phyloP scores from a whole-genome alignment of 2,797 vertebrate genomes.

The Austrolebias charrua region DNA sequence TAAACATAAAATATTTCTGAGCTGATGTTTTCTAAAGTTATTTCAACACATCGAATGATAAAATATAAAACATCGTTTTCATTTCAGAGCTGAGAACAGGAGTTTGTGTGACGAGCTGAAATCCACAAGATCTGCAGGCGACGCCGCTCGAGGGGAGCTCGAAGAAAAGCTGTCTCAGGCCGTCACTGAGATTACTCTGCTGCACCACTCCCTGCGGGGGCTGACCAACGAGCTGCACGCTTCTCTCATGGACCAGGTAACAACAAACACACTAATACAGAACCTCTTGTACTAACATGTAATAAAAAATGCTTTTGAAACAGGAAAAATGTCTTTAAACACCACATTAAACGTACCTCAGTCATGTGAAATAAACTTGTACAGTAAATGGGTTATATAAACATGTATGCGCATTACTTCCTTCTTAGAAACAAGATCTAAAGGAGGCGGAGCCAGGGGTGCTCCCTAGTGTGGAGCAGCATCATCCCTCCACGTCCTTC shows the following conservation, averaged over 20 bases:
- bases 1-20: too few species aligned
- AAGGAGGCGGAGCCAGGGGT: constrained; percentile 18
- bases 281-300: too few species aligned
- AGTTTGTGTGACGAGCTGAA: constrained; percentile 77
- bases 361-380: not conserved
- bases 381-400: not conserved
- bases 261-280: not conserved
- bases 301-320: too few species aligned
- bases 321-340: too few species aligned
- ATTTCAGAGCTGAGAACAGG: constrained; percentile 65
- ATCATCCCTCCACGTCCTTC: constrained; percentile 54
- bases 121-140: constrained; percentile 60
- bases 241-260: constrained; percentile 78
- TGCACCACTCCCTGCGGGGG: constrained; percentile 79
- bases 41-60: not conserved
- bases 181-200: constrained; percentile 70
- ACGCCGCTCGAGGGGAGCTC: constrained; percentile 64
- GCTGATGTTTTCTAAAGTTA: too few species aligned
- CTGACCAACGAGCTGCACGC: constrained; percentile 73
- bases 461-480: not conserved
- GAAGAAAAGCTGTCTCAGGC: constrained; percentile 77
- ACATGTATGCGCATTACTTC: not conserved
- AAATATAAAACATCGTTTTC: not conserved
- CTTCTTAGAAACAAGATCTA: constrained; percentile 48
- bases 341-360: too few species aligned